A percentile compares a stretch with the other conserved stretches of the same genome.
Conservation (phyloP, 2,113 vertebrate species). For the Chloroceryle aenea region DNA sequence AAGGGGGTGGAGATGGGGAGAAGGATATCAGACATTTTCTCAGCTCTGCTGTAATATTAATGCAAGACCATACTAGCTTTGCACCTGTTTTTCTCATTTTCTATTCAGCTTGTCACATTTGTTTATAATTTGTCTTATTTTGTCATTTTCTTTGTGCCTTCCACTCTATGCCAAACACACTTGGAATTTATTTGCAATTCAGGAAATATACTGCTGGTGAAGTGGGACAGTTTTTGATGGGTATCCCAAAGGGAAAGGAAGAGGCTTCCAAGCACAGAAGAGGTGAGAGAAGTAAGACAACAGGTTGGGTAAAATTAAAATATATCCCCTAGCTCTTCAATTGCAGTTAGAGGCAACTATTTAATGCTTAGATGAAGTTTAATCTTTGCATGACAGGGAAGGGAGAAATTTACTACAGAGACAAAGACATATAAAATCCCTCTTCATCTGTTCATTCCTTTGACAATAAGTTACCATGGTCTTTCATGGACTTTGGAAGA, state of each 20-base stretch:
- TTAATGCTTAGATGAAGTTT: not conserved
- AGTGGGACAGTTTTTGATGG: not conserved
- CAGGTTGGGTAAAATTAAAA: not conserved
- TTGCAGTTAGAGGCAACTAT: not conserved
- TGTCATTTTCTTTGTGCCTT: conserved; percentile 38
- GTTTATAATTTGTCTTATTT: conserved; percentile 60
- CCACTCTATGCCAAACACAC: not conserved
- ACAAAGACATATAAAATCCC: not conserved
- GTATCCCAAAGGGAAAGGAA: not conserved
- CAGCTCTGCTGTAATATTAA: not conserved
- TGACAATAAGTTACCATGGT: not conserved
- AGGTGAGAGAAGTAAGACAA: not conserved
- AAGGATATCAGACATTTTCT: not conserved
- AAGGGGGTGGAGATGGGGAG: fast-evolving
- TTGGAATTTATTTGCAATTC: not conserved
- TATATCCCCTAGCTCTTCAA: not conserved
- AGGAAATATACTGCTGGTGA: not conserved
- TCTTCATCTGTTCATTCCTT: not conserved
- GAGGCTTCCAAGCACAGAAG: not conserved
- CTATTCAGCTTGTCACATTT: conserved; percentile 49
- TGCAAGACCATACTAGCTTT: conserved; percentile 12
- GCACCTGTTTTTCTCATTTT: conserved; percentile 47
- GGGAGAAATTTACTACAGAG: not conserved
- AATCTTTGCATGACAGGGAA: not conserved
- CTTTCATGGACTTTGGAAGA: not conserved